A percentile compares a stretch with the other conserved stretches of the same genome.
These are phyloP conservation scores for Orgyia antiqua DNA, from an alignment of 2,888 invertebrate genomes.

Conservation along the genomic window DNA sequence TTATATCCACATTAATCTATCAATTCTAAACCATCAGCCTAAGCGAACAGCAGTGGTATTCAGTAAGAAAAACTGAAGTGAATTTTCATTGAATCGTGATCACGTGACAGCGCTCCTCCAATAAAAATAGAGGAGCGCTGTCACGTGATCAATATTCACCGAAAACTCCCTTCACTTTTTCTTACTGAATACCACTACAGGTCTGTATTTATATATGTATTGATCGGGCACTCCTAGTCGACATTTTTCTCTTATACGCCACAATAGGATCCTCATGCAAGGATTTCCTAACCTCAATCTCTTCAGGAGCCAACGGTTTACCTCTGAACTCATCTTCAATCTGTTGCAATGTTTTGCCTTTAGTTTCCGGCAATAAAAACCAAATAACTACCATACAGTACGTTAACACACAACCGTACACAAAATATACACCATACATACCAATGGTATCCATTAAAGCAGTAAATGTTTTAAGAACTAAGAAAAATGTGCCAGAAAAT, in stretches of 20 bases:
- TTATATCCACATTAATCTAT: no score
- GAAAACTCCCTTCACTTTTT: no score
- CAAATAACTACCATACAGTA: conserved; percentile 71
- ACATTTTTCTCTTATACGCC: conserved; percentile 35
- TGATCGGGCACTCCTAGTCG: conserved; percentile 20
- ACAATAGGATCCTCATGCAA: conserved; percentile 31
- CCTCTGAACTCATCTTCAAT: conserved; percentile 78
- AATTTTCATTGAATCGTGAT: no score
- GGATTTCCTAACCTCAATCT: conserved; percentile 29
- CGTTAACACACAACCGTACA: conserved; percentile 72
- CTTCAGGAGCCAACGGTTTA: conserved; percentile 20
- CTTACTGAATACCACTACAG: no score
- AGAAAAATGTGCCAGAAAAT: conserved; percentile 75
- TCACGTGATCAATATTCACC: no score
- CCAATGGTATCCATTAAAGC: conserved; percentile 65
- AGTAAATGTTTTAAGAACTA: conserved; percentile 79
- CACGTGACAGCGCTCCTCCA: no score
- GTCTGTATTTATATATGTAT: no score
- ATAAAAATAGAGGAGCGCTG: no score
- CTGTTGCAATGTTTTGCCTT: conserved; percentile 78
- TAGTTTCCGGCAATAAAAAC: conserved; percentile 80
- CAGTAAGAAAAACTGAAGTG: no score
- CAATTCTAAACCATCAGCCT: no score
- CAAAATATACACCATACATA: conserved; percentile 72
- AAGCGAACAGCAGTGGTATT: no score